These are phyloP conservation scores for Drosophila recens DNA, from an alignment of 2,888 invertebrate genomes.

Conservation along the genomic window DNA sequence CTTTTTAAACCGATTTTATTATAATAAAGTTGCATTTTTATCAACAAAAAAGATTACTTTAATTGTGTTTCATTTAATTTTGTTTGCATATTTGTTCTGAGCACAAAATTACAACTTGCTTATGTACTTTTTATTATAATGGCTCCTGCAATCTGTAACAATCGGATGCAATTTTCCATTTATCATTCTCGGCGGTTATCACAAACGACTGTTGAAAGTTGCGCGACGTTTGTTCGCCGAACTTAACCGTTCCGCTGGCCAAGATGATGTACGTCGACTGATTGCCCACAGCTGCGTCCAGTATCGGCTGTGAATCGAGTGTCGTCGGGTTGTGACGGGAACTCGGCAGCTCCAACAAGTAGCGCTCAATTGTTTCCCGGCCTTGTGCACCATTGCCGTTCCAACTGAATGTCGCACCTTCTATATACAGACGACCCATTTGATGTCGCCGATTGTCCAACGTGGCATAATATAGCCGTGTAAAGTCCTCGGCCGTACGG, in stretches of 20 bases:
- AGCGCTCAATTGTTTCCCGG: slow-evolving; percentile 93
- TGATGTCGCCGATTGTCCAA: slow-evolving; percentile 94
- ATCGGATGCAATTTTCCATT: slow-evolving; percentile 97
- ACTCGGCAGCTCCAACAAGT: slow-evolving; percentile 92
- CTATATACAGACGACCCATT: slow-evolving; percentile 93
- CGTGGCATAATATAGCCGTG: slow-evolving; percentile 94
- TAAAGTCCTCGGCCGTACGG: slow-evolving; percentile 94
- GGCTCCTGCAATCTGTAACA: slow-evolving; percentile 92
- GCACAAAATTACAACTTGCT: neutral
- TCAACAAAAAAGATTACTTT: neutral
- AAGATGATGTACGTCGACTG: slow-evolving; percentile 94
- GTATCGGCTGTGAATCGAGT: slow-evolving; percentile 94
- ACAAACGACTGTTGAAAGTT: slow-evolving; percentile 94
- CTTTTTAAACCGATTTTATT: no score
- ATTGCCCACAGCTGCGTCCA: slow-evolving; percentile 90
- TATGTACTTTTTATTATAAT: neutral
- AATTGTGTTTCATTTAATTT: neutral
- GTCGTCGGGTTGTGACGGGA: slow-evolving; percentile 92
- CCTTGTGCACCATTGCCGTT: slow-evolving; percentile 95
- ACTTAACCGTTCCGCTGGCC: slow-evolving; percentile 93
- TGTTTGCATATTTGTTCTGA: no score
- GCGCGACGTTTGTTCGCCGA: slow-evolving; percentile 87
- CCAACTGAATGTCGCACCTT: slow-evolving; percentile 94
- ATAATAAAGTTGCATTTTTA: neutral
- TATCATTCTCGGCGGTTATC: slow-evolving; percentile 94